phyloP scores from a whole-genome alignment of 2,797 vertebrate genomes.

The Neosalanx taihuensis region DNA sequence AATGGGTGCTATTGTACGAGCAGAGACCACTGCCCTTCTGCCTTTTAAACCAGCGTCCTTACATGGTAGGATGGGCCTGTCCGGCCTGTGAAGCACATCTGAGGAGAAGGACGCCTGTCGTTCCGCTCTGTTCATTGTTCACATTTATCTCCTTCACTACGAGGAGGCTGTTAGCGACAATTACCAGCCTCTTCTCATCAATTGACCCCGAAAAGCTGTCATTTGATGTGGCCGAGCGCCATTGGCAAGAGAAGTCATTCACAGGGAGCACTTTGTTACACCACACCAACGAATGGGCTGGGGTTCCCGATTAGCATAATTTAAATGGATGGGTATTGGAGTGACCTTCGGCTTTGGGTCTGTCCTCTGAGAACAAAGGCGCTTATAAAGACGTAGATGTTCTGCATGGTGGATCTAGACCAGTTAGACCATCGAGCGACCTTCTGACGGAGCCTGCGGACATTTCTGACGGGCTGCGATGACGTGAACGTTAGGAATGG shows the following conservation, averaged over 20 bases:
- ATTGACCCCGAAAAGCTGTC: constrained; percentile 47
- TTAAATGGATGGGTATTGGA: no score
- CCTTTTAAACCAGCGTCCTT: constrained; percentile 50
- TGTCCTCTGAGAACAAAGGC: no score
- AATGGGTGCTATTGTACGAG: constrained; percentile 65
- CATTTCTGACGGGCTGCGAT: constrained; percentile 18
- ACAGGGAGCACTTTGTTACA: constrained; percentile 29
- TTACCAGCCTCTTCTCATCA: constrained; percentile 44
- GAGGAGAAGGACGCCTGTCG: constrained; percentile 48
- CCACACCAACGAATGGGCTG: background rate
- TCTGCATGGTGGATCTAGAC: no score
- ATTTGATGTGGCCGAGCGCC: constrained; percentile 42
- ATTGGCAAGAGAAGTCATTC: constrained; percentile 32
- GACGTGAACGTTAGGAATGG: constrained; percentile 37
- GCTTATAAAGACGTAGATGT: no score
- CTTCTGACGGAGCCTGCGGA: constrained; percentile 1
- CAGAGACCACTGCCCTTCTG: constrained; percentile 38
- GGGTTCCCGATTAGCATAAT: no score
- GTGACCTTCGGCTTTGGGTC: no score
- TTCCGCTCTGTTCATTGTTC: constrained; percentile 44
- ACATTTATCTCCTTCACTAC: constrained; percentile 24
- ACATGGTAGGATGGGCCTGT: constrained; percentile 31
- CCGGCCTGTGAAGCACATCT: constrained; percentile 59
- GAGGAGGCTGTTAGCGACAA: constrained; percentile 55
- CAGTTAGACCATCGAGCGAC: no score